Base-by-base conservation (phyloP, 2,797 vertebrate genomes). In the Amphiprion clarkii region DNA sequence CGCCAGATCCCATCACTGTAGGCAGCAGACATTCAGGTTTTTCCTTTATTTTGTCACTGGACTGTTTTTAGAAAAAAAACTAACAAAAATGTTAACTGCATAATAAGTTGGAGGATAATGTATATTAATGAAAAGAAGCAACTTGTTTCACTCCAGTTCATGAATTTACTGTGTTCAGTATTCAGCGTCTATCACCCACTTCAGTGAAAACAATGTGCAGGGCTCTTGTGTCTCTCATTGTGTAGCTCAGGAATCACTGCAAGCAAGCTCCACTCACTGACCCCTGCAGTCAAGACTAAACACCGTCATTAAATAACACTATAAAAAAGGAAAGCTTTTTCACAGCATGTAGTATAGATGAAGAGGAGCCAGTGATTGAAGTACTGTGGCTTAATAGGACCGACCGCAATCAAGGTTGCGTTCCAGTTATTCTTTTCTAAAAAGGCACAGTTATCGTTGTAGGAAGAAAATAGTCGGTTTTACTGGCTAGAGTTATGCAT, bases 231-330 rank as follows among this genome's bases (percentile, higher is more conserved):
- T 25, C 25, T 57, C 10, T 65, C 44, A 25, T 64, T 16, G 57
- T 40, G 36, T 67, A 40, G 64, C 42, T 71, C 46, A 60, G 52
- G 58, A 55, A 13, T 10, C 25, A 52, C 13, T 55, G 27, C 36
- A 70, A 74, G 61, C 42, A 17, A 31, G 40, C 83, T 74, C 42
- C 4, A 75, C 63, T 61, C 29, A 12, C 62, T 46, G 79, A 62
- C 55, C 55, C 76, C 61, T 40, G 39, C 51, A 69, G 79, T 69
- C 59, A 46, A 61, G 29, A 79, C 67, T 76, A 82, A 85, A 86
- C 68, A 83, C 76, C 59, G 79, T 87, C 69, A 80, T 88, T 81
- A 85, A 39, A 49, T 74, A 55, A 19, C 52, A 21, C 44, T 4
- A 25, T 3, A 44, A 27, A 62, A 61, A 72, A 23, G 60, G 65